A percentile compares a stretch with the other conserved stretches of the same genome.
phyloP scores from a whole-genome alignment of 2,888 invertebrate genomes.

The Lasioglossum figueresi region DNA sequence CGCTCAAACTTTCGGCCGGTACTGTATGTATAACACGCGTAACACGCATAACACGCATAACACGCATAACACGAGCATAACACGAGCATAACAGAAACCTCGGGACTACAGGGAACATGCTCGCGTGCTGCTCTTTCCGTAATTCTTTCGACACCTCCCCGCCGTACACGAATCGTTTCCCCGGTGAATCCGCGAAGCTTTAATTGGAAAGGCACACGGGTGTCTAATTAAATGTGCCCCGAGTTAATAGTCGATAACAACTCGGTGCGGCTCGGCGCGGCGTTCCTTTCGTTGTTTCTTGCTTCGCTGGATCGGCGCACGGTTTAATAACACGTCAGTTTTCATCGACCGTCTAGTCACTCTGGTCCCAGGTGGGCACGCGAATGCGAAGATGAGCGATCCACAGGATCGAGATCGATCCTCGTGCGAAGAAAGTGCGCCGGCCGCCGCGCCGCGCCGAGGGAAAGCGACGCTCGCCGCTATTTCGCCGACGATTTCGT shows the following conservation, averaged over 20 bases:
- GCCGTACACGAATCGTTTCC: background rate
- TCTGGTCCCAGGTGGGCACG: slow-evolving; percentile 13
- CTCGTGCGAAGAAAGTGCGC: slow-evolving; percentile 27
- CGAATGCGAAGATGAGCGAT: slow-evolving; percentile 1
- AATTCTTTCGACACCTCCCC: slow-evolving; percentile 2
- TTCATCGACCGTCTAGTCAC: slow-evolving; percentile 6
- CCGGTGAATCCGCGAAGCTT: background rate
- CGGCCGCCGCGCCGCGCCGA: no score
- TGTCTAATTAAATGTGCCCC: slow-evolving; percentile 34
- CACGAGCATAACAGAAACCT: background rate
- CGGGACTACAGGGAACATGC: background rate
- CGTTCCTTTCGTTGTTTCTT: slow-evolving; percentile 25
- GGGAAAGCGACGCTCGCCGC: slow-evolving; percentile 23
- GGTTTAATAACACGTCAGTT: slow-evolving; percentile 24
- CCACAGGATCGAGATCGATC: background rate
- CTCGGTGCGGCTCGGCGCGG: background rate
- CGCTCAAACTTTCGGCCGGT: background rate
- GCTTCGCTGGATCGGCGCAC: slow-evolving; percentile 1
- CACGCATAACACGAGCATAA: background rate
- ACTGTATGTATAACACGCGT: background rate
- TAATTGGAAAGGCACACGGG: slow-evolving; percentile 35
- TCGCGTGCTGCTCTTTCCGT: background rate
- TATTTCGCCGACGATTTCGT: background rate
- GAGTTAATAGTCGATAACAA: slow-evolving; percentile 38
- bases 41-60: background rate